These are phyloP conservation scores for Mycalesis mineus DNA, from an alignment of 2,888 invertebrate species.

Conservation along the genomic window DNA sequence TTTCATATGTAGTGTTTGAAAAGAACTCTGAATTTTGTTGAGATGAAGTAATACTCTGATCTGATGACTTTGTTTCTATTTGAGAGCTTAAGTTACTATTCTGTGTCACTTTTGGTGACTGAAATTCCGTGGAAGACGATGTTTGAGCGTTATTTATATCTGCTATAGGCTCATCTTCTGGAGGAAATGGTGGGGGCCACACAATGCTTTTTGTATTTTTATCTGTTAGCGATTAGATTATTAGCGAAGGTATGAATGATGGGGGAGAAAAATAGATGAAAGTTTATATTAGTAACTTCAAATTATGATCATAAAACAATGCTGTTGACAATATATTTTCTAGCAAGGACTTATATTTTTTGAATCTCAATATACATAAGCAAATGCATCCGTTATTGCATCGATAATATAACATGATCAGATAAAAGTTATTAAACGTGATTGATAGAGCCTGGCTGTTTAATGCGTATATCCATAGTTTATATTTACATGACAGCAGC, in stretches of 20 bases:
- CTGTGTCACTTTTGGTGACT: conserved; percentile 22
- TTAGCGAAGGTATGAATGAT: conserved; percentile 45
- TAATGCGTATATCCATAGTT: conserved; percentile 54
- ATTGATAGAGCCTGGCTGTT: conserved; percentile 52
- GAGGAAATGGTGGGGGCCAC: conserved; percentile 69
- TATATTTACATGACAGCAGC: conserved; percentile 53
- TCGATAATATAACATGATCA: conserved; percentile 45
- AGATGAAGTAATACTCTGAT: conserved; percentile 41
- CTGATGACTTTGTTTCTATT: conserved; percentile 40
- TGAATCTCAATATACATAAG: background rate
- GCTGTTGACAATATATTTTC: conserved; percentile 5
- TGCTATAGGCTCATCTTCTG: conserved; percentile 56
- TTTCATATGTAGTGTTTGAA: conserved; percentile 51
- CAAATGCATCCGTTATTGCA: conserved; percentile 30
- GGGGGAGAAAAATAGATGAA: conserved; percentile 61
- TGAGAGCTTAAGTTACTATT: conserved; percentile 34
- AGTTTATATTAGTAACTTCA: conserved; percentile 61
- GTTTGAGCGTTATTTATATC: conserved; percentile 21
- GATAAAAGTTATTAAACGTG: conserved; percentile 53
- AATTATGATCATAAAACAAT: conserved; percentile 30
- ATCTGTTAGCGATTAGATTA: conserved; percentile 55
- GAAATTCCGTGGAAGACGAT: conserved; percentile 17
- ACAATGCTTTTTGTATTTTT: conserved; percentile 74
- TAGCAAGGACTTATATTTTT: conserved; percentile 7
- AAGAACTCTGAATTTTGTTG: conserved; percentile 49